Evolutionary conservation across 2,113 vertebrate species (phyloP), one percentile per base, ranked within the genome.

Genomic region (Egretta garzetta): DNA sequence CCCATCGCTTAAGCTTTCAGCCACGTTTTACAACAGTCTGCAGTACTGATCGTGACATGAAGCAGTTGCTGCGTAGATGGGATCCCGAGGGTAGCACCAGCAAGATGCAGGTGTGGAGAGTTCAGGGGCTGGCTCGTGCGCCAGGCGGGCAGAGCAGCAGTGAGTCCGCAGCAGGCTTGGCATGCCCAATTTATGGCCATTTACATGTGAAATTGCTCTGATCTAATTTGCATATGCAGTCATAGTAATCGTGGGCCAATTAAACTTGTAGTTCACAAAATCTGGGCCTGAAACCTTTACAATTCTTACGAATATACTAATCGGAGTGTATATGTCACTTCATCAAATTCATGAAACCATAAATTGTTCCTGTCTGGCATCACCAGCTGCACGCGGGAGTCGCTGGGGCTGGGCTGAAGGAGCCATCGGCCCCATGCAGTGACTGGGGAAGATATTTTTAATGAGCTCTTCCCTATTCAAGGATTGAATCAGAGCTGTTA

Each of bases 271-370:
- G 96, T 95, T 96, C 89, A 67, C 89, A 80, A 95, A 97, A 97
- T 96, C 91, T 62, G 71, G 87, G 81, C 77, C 84, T 24, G 84
- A 97, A 97, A 97, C 93, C 94, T 95, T 97, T 77, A 90, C 94
- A 93, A 33, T 95, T 94, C 93, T 91, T 94, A 87, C n/a, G 33
- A 96, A 97, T 87, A 32, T 64, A 72, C 95, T 93, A 90, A 97
- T 97, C 91, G 88, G 94, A 95, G 86, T 64, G 77, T 93, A 88
- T 87, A 70, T 96, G 86, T 97, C 97, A 97, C 95, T 97, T 97
- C 94, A 96, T 96, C 97, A 96, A 97, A 97, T 97, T 96, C 96
- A 97, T 95, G 96, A 94, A 97, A 96, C 95, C 91, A 91, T 96
- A 97, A 97, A 97, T 96, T 87, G 82, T 92, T 73, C 64, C 86